Evolutionary conservation across 1,140 invertebrate species (phyloP).

Genomic region (Papilio helenus): DNA sequence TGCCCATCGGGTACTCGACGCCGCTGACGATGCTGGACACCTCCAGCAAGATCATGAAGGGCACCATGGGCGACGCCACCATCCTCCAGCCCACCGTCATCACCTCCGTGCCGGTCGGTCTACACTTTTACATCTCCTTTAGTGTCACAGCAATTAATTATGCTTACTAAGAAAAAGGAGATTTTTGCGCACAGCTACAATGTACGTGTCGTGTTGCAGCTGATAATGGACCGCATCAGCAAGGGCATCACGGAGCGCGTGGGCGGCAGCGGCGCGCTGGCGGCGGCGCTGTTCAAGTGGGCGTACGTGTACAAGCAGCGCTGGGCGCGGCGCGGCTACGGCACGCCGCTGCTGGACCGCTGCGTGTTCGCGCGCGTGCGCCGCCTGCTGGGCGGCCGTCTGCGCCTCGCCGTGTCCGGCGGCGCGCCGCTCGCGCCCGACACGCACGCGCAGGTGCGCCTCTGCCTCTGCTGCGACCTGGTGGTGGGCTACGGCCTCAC

Average conservation of each 20-base stretch:
- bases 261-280: slow-evolving; percentile 88
- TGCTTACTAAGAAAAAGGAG: too few species aligned
- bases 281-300: slow-evolving; percentile 93
- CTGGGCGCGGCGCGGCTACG: slow-evolving; percentile 93
- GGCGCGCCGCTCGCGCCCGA: slow-evolving; percentile 98
- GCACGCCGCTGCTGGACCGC: slow-evolving; percentile 91
- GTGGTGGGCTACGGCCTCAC: slow-evolving; percentile 98
- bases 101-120: slow-evolving; percentile 95
- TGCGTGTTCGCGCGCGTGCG: slow-evolving; percentile 91
- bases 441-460: slow-evolving; percentile 97
- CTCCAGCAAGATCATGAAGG: slow-evolving; percentile 97
- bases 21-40: slow-evolving; percentile 97
- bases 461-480: slow-evolving; percentile 95
- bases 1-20: slow-evolving; percentile 98
- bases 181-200: neutral
- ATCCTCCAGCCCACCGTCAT: slow-evolving; percentile 96
- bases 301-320: slow-evolving; percentile 95
- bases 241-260: slow-evolving; percentile 97
- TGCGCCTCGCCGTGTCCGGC: slow-evolving; percentile 94
- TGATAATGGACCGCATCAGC: slow-evolving; percentile 97
- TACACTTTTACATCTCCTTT: neutral
- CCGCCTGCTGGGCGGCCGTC: slow-evolving; percentile 92
- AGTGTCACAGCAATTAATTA: neutral
- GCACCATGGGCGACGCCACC: slow-evolving; percentile 95
- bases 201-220: slow-evolving; percentile 81